Evolutionary conservation across 2,888 invertebrate genomes (phyloP).

Genomic region (Campopleginae sp.): DNA sequence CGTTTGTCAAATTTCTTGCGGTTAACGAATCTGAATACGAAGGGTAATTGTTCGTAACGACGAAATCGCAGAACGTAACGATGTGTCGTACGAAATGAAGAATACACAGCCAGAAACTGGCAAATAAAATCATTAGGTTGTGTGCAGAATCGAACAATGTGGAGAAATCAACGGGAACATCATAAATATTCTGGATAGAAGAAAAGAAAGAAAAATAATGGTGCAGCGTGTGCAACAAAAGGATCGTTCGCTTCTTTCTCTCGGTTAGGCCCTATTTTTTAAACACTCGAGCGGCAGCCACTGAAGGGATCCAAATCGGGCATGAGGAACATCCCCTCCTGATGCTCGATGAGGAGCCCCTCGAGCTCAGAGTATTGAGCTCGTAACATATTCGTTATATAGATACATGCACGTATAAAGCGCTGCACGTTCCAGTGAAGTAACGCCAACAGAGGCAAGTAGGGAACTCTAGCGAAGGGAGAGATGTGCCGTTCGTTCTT

Average conservation of each 20-base stretch:
- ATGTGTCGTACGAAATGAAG: no score
- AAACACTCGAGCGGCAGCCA: slow-evolving; percentile 17
- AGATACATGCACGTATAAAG: neutral
- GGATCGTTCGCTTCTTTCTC: slow-evolving; percentile 18
- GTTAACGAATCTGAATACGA: no score
- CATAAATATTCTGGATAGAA: neutral
- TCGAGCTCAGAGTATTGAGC: slow-evolving; percentile 20
- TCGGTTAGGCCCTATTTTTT: neutral
- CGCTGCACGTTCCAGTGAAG: slow-evolving; percentile 21
- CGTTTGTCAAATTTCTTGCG: neutral
- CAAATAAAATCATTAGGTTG: no score
- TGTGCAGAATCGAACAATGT: no score
- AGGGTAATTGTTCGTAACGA: no score
- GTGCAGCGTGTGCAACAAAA: neutral
- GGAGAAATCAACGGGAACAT: neutral
- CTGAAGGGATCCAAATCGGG: slow-evolving; percentile 21
- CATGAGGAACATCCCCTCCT: slow-evolving; percentile 1
- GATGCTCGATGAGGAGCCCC: slow-evolving; percentile 5
- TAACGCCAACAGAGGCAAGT: slow-evolving; percentile 57
- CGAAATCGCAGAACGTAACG: no score
- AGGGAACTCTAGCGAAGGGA: slow-evolving; percentile 49
- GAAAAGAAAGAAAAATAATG: neutral
- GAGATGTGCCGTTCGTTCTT: slow-evolving; percentile 20
- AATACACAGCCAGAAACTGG: no score
- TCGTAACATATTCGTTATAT: slow-evolving; percentile 21